Evolutionary conservation across 2,113 vertebrate genomes (phyloP), one percentile per base, ranked within the genome.

Genomic region (Polyodon spathula): DNA sequence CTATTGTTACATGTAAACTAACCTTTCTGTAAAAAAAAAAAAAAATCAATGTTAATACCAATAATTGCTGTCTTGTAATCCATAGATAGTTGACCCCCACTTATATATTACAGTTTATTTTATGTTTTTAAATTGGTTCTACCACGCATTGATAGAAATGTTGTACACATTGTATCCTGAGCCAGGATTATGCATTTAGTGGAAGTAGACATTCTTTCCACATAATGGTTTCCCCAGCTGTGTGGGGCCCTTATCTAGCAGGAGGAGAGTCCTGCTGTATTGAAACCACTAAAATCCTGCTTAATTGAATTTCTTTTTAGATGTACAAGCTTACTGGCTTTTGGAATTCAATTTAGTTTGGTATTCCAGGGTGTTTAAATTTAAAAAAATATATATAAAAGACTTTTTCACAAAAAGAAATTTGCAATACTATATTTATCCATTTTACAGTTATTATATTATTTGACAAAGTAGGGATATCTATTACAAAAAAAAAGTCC

Each of bases 251-350:
- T 98, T 98, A 98, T 98, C 96, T 93, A 89, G 75, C 78, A 87
- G 81, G 86, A 83, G 86, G 88, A 86, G 90, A 91, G 90, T 89
- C 89, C 89, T 83, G 88, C 91, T 91, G 92, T 92, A 97, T 98
- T 97, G 94, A 98, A 90, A 95, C 89, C 84, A 85, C 90, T 92
- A 93, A 97, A 97, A 97, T 93, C 92, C 94, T 91, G 91, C 94
- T 97, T 98, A 98, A 98, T 98, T 98, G 94, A 96, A 97, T 98
- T 98, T 97, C 90, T 93, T 91, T 92, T 81, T 79, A 91, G 90
- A 93, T 89, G 89, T 92, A 91, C 90, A 89, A 91, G 93, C 93
- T 93, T 90, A 93, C 91, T 92, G 87, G 85, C 76, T 91, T 92
- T 90, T 90, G 88, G 89, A 91, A 94, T 95, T 92, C 92, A 90